phyloP scores from a whole-genome alignment of 2,888 invertebrate genomes.

The Tipula confusa region DNA sequence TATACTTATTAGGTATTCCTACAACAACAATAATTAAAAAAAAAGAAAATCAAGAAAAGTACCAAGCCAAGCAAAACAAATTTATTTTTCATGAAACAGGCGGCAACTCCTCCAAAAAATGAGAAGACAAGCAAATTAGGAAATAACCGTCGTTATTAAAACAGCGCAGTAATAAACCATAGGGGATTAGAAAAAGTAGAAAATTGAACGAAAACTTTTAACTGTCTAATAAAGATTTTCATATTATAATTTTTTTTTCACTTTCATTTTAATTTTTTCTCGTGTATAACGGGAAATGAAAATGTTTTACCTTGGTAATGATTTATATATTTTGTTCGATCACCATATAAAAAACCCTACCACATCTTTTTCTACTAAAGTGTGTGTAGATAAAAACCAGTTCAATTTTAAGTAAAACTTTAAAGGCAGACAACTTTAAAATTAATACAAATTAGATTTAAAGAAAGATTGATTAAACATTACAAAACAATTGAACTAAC shows the following conservation, averaged over 20 bases:
- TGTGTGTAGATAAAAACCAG: too few relatives aligned
- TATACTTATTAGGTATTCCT: background rate
- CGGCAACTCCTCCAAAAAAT: background rate
- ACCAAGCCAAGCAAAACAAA: background rate
- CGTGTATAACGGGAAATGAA: background rate
- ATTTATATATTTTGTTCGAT: background rate
- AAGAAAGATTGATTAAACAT: too few relatives aligned
- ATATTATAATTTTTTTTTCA: background rate
- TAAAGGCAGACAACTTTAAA: too few relatives aligned
- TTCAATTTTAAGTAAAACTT: too few relatives aligned
- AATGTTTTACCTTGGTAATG: background rate
- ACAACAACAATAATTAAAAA: background rate
- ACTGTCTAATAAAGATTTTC: constrained; percentile 6
- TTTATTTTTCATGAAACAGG: background rate
- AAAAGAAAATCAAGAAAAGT: too few relatives aligned
- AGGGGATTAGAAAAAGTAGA: background rate
- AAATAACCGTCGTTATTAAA: constrained; percentile 3
- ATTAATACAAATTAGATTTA: too few relatives aligned
- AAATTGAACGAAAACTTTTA: background rate
- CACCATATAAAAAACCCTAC: background rate
- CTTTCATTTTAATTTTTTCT: background rate
- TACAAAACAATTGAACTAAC: too few relatives aligned
- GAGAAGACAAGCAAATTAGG: background rate
- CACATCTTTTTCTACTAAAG: too few relatives aligned
- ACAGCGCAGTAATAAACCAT: background rate